Base-by-base conservation (phyloP, 2,888 invertebrate species). In the Meandrusa payeni region DNA sequence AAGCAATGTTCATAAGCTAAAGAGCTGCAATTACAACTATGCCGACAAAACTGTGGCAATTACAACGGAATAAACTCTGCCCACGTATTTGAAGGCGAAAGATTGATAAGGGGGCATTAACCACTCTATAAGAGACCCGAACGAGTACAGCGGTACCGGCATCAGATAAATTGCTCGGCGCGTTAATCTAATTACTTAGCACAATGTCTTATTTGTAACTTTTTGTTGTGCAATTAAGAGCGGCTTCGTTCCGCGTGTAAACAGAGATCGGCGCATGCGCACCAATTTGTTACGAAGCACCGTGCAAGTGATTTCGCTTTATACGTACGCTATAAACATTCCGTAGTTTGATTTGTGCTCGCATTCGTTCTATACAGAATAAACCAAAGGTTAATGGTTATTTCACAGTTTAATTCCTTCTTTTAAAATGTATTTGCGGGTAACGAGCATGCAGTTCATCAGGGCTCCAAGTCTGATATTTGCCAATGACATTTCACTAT, bases 121-220 rank as follows among this genome's bases (percentile, higher is more conserved):
- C 57, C 40, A 28, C 61, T 59, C 59, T 26, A 50, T 47, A 48
- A 41, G 23, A 41, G 29, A 37, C 27, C 38, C 27, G 24, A 46
- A 33, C 38, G 26, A 37, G 39, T 27, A 29, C 26, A n/a, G 13
- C 22, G 26, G 26, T 45, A 33, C 42, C 28, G 26, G 50, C 48
- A 45, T 45, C 36, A 51, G 49, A 62, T 61, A 60, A 64, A 62
- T 60, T 75, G 69, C 76, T 67, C 68, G 71, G 74, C 76, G 76
- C 34, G 77, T 65, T 82, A 82, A 83, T 82, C 82, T 82, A 82
- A 82, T 83, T 82, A 83, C 75, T 80, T 83, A 81, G 69, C 78
- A 66, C 80, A 79, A 83, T 75, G 81, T 82, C 83, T 83, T 82
- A 80, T 78, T 83, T 76, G 78, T 77, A 70, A 68, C 62, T 69